Percentiles rank a stretch among this genome's conserved stretches.
These are phyloP conservation scores for Sapayoa aenigma DNA, from an alignment of 2,113 vertebrate genomes.

Conservation along the genomic window DNA sequence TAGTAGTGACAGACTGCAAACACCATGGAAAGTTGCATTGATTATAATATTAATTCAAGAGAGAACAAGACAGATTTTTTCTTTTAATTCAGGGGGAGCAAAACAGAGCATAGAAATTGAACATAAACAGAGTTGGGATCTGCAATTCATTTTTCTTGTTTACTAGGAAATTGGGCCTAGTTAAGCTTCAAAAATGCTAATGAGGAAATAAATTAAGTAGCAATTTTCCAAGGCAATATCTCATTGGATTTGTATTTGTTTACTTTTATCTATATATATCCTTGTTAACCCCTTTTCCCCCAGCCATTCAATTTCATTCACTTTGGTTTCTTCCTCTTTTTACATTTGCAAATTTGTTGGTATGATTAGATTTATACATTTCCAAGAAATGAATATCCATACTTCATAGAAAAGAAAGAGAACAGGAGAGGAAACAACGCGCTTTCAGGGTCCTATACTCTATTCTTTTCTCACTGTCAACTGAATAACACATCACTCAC, in stretches of 20 bases:
- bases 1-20: constrained; percentile 22
- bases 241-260: constrained; percentile 41
- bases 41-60: constrained; percentile 45
- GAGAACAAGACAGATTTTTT: neutral
- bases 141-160: constrained; percentile 52
- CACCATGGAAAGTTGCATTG: constrained; percentile 12
- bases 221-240: constrained; percentile 39
- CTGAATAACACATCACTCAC: neutral
- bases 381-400: neutral
- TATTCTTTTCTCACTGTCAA: neutral
- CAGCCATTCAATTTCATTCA: neutral
- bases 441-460: neutral
- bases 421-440: neutral
- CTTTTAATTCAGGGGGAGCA: constrained; percentile 16
- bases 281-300: neutral
- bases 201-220: constrained; percentile 52
- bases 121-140: constrained; percentile 36
- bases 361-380: neutral
- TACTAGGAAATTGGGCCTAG: constrained; percentile 25
- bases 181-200: constrained; percentile 62
- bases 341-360: neutral
- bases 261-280: constrained; percentile 35
- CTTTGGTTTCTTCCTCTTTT: neutral
- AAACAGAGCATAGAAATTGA: constrained; percentile 22
- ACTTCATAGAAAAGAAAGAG: neutral